These are phyloP conservation scores for Willisornis vidua DNA, from an alignment of 2,113 vertebrate species.

Conservation along the genomic window DNA sequence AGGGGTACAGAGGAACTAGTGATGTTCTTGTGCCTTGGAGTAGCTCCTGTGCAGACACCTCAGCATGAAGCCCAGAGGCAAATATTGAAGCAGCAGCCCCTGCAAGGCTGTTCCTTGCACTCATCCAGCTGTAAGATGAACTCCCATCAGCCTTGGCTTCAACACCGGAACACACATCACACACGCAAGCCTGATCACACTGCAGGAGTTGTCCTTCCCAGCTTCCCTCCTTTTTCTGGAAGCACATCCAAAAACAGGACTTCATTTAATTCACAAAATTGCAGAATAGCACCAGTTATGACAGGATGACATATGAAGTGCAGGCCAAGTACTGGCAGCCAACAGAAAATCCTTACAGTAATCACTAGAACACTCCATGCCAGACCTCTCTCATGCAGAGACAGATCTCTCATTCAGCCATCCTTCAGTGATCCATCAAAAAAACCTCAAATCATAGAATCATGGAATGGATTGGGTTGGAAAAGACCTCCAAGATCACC, in stretches of 20 bases:
- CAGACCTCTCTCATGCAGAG: not conserved
- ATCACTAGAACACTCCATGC: not conserved
- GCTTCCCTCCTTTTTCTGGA: not conserved
- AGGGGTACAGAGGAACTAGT: not conserved
- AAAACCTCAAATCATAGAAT: not conserved
- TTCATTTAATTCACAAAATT: not conserved
- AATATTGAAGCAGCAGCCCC: not conserved
- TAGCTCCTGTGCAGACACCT: not conserved
- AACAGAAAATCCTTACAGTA: slow-evolving; percentile 3
- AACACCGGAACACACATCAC: accelerated
- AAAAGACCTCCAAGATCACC: too few relatives aligned
- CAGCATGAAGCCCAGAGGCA: not conserved
- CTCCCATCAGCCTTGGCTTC: not conserved
- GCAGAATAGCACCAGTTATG: not conserved
- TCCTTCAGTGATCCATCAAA: not conserved
- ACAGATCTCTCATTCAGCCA: not conserved
- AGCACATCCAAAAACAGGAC: not conserved
- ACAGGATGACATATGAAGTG: not conserved
- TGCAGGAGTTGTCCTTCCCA: not conserved
- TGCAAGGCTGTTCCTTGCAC: not conserved
- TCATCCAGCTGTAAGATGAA: not conserved
- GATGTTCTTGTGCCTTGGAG: not conserved
- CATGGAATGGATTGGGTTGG: too few relatives aligned
- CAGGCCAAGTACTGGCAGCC: not conserved
- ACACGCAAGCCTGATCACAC: not conserved